Base-by-base conservation (phyloP, 1,140 invertebrate genomes). In the Diprion similis region DNA sequence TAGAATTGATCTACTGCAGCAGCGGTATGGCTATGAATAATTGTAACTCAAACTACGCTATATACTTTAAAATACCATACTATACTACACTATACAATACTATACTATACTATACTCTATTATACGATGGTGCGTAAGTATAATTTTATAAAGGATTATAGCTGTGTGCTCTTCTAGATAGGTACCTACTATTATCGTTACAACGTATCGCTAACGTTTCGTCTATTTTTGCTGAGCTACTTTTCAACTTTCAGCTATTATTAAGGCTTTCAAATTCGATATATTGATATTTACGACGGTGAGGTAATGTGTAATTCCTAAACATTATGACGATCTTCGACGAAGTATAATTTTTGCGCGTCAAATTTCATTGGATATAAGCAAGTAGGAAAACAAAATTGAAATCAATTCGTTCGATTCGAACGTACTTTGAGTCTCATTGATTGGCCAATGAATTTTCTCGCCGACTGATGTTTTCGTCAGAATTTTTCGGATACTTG, bases 211-310 rank as follows among this genome's bases (percentile, higher is more conserved):
- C 24, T 37, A 37, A 37, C 24, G 75, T 84, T 81, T 77, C 73
- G 78, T 84, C 75, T 83, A 81, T 82, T 81, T 84, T 83, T 82
- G 78, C 79, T 78, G 80, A 75, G 77, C 24, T 70, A 79, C 78
- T 80, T 83, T 77, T 78, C 74, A 77, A 80, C 48, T 80, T 74
- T 78, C 65, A 78, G 73, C 78, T 80, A 79, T 76, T 15, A 15
- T 64, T 83, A 75, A 73, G 80, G 78, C 84, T 84, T 64, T 15
- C 72, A 71, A 84, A 73, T 77, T 79, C 24, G 24, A 37, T 74
- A 74, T 70, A 80, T 15, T 64, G 73, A 74, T 78, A 72, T 80
- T 73, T 65, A 75, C 73, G 51, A 77, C 71, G 77, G 75, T 73
- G 76, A 74, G 73, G 59, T 80, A 80, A 75, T 78, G 73, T 77